Evolutionary conservation across 2,113 vertebrate species (phyloP).

Genomic region (Morone chrysops): DNA sequence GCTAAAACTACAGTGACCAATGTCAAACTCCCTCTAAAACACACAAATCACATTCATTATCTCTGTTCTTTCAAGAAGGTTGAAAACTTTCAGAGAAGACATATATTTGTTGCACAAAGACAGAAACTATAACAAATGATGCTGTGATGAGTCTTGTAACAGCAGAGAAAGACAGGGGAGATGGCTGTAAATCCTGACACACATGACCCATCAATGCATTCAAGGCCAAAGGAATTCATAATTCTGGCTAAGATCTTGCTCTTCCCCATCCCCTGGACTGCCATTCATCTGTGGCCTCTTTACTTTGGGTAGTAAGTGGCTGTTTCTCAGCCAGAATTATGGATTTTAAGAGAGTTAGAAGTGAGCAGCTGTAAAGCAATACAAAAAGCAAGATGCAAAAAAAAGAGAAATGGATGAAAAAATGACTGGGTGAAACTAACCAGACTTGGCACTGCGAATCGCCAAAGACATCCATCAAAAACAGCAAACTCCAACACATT

Average conservation of each 20-base stretch:
- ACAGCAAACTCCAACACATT: constrained; percentile 26
- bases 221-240: constrained; percentile 48
- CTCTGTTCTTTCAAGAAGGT: constrained; percentile 42
- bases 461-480: constrained; percentile 58
- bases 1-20: constrained; percentile 62
- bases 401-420: constrained; percentile 33
- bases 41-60: constrained; percentile 61
- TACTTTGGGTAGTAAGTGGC: constrained; percentile 44
- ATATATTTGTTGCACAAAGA: constrained; percentile 47
- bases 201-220: constrained; percentile 45
- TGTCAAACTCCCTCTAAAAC: constrained; percentile 23
- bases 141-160: constrained; percentile 38
- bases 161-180: constrained; percentile 36
- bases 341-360: constrained; percentile 38
- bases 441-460: constrained; percentile 63
- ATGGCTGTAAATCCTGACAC: constrained; percentile 37
- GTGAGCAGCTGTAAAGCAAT: constrained; percentile 37
- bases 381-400: constrained; percentile 15
- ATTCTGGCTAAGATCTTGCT: constrained; percentile 37
- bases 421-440: constrained; percentile 67
- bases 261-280: background rate
- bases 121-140: constrained; percentile 37
- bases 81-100: constrained; percentile 51
- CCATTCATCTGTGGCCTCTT: constrained; percentile 45
- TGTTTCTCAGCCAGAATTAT: constrained; percentile 50